Conservation (phyloP, 2,113 vertebrate species). For the Fulmarus glacialis region DNA sequence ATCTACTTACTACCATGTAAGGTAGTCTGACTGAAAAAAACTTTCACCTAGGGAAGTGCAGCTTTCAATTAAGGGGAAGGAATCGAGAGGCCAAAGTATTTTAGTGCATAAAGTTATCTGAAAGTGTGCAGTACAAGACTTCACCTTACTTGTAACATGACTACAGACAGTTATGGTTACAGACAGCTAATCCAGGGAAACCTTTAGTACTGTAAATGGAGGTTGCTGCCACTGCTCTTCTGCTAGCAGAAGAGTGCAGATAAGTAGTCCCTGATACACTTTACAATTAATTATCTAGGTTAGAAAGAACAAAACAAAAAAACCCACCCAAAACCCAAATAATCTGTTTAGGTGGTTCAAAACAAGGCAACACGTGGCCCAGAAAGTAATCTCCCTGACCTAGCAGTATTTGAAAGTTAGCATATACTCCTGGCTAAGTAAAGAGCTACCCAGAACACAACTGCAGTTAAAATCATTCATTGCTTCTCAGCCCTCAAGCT, state of each 20-base stretch:
- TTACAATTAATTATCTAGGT: neutral
- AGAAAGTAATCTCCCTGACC: neutral
- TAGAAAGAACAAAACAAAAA: neutral
- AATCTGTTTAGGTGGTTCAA: neutral
- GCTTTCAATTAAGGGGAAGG: neutral
- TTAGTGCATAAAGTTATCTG: neutral
- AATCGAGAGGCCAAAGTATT: neutral
- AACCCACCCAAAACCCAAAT: accelerated
- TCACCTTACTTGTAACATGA: neutral
- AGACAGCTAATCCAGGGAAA: neutral
- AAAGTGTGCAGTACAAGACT: neutral
- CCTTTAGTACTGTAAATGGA: neutral
- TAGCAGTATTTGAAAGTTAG: neutral
- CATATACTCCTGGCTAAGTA: neutral
- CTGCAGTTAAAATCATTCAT: neutral
- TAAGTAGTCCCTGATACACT: neutral
- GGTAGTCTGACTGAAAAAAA: neutral
- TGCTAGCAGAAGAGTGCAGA: neutral
- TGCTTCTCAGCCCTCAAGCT: neutral
- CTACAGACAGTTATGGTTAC: neutral
- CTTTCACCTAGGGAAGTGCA: neutral
- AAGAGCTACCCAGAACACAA: neutral
- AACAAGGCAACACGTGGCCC: neutral
- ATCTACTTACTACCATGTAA: neutral
- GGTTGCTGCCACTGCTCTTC: neutral